phyloP scores from a whole-genome alignment of 2,113 vertebrate species.

The Glareola pratincola region DNA sequence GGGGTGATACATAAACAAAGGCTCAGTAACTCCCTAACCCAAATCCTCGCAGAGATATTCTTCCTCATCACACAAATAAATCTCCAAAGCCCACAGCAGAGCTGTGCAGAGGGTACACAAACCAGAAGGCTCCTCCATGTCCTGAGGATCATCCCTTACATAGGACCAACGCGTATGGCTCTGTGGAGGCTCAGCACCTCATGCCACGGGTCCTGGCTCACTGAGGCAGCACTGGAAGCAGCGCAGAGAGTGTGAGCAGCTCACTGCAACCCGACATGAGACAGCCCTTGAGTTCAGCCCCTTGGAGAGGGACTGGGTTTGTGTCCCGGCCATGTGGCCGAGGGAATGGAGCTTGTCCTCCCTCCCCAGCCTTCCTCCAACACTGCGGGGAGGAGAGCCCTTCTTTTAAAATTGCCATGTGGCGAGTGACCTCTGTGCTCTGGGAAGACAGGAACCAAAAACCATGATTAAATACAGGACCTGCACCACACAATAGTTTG shows the following conservation, averaged over 20 bases:
- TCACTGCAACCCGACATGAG: not conserved
- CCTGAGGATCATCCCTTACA: not conserved
- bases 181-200: not conserved
- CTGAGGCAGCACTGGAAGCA: not conserved
- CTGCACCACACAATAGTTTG: not conserved
- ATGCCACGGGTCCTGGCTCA: accelerated
- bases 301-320: not conserved
- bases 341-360: not conserved
- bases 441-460: not conserved
- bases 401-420: not conserved
- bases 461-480: not conserved
- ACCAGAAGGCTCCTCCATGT: not conserved
- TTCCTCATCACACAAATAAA: not conserved
- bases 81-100: not conserved
- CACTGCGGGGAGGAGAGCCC: not conserved
- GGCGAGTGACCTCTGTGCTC: not conserved
- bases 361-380: not conserved
- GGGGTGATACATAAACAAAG: not conserved
- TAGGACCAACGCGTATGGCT: accelerated
- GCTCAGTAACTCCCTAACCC: not conserved
- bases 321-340: accelerated
- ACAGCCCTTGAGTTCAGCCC: accelerated
- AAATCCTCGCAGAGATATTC: not conserved
- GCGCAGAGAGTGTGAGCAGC: not conserved
- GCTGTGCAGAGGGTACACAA: not conserved